Evolutionary conservation across 2,113 vertebrate species (phyloP).

Genomic region (Mormyrus lacerda): DNA sequence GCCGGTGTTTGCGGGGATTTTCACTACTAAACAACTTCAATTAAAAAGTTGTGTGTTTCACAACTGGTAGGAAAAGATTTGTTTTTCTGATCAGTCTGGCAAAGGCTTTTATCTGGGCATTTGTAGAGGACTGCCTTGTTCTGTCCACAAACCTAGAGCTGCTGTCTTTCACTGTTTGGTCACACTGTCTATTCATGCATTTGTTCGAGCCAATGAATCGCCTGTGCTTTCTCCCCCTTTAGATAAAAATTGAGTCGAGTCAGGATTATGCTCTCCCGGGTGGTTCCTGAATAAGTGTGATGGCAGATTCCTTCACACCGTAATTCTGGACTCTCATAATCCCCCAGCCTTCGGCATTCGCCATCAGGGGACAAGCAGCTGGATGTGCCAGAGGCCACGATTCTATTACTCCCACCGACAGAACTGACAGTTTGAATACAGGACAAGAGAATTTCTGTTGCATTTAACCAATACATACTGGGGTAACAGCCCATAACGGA

Average conservation of each 20-base stretch:
- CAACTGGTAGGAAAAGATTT: constrained; percentile 21
- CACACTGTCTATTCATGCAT: constrained; percentile 2
- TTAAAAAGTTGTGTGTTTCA: constrained; percentile 24
- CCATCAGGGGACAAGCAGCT: neutral
- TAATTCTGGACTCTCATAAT: neutral
- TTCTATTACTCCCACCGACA: neutral
- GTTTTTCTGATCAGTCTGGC: constrained; percentile 6
- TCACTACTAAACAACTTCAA: constrained; percentile 30
- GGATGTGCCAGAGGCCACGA: neutral
- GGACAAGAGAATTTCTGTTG: neutral
- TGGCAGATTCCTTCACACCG: neutral
- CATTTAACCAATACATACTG: neutral
- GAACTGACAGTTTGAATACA: neutral
- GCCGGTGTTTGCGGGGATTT: constrained; percentile 22
- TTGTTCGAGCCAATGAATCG: constrained; percentile 5
- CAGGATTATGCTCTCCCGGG: neutral
- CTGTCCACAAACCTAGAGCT: neutral
- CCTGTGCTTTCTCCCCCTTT: neutral
- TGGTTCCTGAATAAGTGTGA: neutral
- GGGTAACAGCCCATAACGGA: neutral
- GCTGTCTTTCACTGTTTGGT: constrained; percentile 12
- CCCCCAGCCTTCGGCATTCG: neutral
- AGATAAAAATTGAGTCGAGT: neutral
- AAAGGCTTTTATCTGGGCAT: neutral
- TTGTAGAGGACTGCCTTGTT: neutral